A percentile compares a stretch with the other conserved stretches of the same genome.
Evolutionary conservation across 2,888 invertebrate genomes (phyloP).

Genomic region (Drosophila nr. medialis): DNA sequence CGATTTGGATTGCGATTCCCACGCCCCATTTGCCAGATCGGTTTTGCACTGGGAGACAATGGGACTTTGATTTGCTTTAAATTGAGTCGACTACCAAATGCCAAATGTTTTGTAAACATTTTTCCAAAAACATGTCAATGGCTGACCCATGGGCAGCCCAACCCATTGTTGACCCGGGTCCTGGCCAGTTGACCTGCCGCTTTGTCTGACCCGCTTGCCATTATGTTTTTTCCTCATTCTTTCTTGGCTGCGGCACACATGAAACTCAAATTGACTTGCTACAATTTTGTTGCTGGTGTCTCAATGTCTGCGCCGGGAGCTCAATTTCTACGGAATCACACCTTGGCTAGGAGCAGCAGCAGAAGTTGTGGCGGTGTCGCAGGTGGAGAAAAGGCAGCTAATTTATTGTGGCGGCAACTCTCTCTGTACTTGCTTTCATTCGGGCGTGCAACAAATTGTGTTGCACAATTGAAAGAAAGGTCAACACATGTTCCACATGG

Average conservation of each 20-base stretch:
- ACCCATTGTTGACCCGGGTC: conserved; percentile 49
- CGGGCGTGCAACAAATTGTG: conserved; percentile 60
- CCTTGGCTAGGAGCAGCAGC: conserved; percentile 39
- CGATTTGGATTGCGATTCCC: conserved; percentile 42
- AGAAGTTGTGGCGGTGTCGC: conserved; percentile 19
- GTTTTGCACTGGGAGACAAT: conserved; percentile 52
- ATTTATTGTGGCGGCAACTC: conserved; percentile 60
- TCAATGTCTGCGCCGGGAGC: conserved; percentile 32
- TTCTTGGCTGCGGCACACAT: conserved; percentile 40
- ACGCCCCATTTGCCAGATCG: conserved; percentile 53
- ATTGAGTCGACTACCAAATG: conserved; percentile 58
- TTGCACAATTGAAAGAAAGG: conserved; percentile 34
- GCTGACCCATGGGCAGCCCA: conserved; percentile 36
- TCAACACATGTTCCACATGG: conserved; percentile 17
- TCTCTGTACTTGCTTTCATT: conserved; percentile 51
- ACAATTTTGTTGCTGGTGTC: conserved; percentile 59
- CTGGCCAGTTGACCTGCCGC: conserved; percentile 50
- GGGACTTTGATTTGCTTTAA: conserved; percentile 64
- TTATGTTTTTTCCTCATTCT: conserved; percentile 13
- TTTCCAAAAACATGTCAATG: conserved; percentile 73
- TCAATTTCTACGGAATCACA: conserved; percentile 71
- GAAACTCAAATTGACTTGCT: conserved; percentile 74
- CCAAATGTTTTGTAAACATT: conserved; percentile 81
- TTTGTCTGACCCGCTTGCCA: conserved; percentile 54
- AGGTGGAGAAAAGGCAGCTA: conserved; percentile 36